Conservation (phyloP, 92 coral and sea anemone genomes). For the Phenganax stokvisi region DNA sequence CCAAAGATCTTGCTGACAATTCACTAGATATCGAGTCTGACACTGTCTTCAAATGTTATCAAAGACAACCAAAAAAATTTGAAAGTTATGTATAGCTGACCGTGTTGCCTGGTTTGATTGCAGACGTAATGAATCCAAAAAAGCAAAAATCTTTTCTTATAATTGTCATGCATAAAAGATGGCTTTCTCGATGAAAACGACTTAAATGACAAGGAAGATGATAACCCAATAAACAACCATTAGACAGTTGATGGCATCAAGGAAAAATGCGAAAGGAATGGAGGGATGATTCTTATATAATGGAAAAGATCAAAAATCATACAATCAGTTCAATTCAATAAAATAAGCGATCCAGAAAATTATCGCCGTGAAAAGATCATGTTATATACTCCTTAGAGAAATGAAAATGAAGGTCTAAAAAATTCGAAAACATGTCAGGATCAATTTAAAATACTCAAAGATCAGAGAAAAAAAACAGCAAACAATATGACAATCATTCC, state of each 20-base stretch:
- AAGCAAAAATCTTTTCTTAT: neutral
- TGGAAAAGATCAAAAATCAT: constrained; percentile 51
- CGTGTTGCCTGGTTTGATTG: too few species aligned
- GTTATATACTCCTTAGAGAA: constrained; percentile 51
- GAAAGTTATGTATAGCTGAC: too few species aligned
- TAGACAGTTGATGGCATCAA: neutral
- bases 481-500: constrained; percentile 51
- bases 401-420: constrained; percentile 42
- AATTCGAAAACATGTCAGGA: constrained; percentile 48
- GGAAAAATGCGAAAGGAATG: constrained; percentile 36
- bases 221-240: constrained; percentile 38
- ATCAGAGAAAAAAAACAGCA: constrained; percentile 26
- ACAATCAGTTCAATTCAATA: constrained; percentile 53
- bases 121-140: neutral
- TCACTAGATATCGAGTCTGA: constrained; percentile 63
- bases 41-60: constrained; percentile 53
- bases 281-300: constrained; percentile 57
- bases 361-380: constrained; percentile 43
- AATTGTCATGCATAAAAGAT: neutral
- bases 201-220: constrained; percentile 47
- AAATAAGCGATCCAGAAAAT: constrained; percentile 57
- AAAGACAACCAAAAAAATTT: constrained; percentile 48
- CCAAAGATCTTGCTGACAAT: constrained; percentile 57
- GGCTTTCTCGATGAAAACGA: constrained; percentile 53
- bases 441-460: constrained; percentile 48